phyloP scores from a whole-genome alignment of 2,797 vertebrate species.

The Dendrocincla tyrannina region DNA sequence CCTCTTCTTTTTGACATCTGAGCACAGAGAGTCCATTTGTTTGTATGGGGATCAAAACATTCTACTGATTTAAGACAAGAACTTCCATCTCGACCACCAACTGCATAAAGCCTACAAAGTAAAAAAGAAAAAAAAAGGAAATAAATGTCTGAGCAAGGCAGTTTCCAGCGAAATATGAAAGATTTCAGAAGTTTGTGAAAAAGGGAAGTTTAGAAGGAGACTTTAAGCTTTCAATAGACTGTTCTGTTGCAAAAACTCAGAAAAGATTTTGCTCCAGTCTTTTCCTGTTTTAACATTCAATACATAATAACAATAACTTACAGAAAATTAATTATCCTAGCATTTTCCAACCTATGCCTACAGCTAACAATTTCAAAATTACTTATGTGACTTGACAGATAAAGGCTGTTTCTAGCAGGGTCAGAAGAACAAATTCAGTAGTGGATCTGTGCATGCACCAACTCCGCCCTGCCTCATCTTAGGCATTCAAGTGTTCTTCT shows the following conservation, averaged over 20 bases:
- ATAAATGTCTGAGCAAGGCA: background rate
- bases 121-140: background rate
- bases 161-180: background rate
- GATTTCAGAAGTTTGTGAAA: background rate
- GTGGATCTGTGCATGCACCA: background rate
- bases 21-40: slow-evolving; percentile 92
- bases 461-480: background rate
- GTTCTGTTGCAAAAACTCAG: background rate
- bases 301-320: background rate
- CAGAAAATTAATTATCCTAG: background rate
- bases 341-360: background rate
- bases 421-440: background rate
- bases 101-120: slow-evolving; percentile 88
- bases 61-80: slow-evolving; percentile 97
- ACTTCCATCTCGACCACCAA: slow-evolving; percentile 95
- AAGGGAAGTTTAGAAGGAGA: background rate
- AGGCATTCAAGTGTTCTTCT: background rate
- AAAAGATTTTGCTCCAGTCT: background rate
- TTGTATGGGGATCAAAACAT: slow-evolving; percentile 97
- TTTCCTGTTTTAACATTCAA: background rate
- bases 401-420: background rate
- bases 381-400: background rate
- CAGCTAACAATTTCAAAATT: background rate
- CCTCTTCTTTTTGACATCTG: slow-evolving; percentile 97
- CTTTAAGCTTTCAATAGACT: background rate